Conservation (phyloP, 1,140 invertebrate species). For the Platorchestia sp. region DNA sequence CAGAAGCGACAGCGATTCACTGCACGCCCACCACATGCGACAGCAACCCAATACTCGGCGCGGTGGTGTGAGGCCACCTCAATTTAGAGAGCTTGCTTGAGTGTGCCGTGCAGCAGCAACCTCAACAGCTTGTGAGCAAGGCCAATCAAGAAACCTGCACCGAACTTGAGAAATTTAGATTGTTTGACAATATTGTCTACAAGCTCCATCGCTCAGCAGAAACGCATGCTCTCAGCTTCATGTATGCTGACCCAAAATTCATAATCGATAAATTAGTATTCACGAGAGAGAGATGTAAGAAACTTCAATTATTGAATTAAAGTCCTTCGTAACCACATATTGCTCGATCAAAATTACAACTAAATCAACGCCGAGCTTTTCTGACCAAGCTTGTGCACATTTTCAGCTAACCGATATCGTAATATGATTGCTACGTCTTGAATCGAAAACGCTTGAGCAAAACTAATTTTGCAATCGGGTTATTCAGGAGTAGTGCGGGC, state of each 20-base stretch:
- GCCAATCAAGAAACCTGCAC: background rate
- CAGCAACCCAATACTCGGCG: constrained; percentile 30
- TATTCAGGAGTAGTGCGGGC: background rate
- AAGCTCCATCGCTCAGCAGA: background rate
- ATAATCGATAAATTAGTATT: background rate
- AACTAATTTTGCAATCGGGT: background rate
- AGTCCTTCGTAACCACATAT: background rate
- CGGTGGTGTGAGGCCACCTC: background rate
- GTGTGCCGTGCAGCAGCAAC: too few species aligned
- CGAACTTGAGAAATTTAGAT: background rate
- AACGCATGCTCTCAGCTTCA: background rate
- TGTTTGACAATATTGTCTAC: background rate
- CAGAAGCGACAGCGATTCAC: constrained; percentile 10
- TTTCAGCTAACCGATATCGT: background rate
- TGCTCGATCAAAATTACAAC: too few species aligned
- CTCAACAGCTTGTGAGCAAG: background rate
- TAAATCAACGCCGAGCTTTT: background rate
- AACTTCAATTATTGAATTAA: background rate
- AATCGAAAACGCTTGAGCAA: background rate
- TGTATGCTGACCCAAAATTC: background rate
- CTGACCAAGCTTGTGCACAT: background rate
- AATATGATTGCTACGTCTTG: background rate
- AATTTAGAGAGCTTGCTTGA: background rate
- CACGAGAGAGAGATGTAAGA: background rate
- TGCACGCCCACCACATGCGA: constrained; percentile 8